Conservation (phyloP, 2,888 invertebrate genomes). For the Orthonychiurus folsomi region DNA sequence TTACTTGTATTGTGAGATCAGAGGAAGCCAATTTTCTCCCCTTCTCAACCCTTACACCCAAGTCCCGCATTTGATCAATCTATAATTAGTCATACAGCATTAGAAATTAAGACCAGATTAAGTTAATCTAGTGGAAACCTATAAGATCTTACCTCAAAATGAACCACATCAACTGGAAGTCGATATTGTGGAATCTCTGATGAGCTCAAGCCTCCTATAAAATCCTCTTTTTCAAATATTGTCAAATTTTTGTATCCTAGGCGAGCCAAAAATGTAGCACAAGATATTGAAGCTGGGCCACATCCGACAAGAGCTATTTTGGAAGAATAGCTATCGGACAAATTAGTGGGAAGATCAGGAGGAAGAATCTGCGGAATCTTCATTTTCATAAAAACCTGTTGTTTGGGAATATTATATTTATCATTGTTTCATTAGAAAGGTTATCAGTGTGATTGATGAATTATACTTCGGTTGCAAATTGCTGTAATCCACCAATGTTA, state of each 20-base stretch:
- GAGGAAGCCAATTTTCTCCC: constrained; percentile 60
- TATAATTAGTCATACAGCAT: no score
- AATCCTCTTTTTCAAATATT: constrained; percentile 80
- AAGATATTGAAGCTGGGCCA: constrained; percentile 92
- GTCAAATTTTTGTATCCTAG: constrained; percentile 85
- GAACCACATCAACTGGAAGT: constrained; percentile 80
- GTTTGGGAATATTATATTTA: background rate
- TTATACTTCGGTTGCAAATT: constrained; percentile 84
- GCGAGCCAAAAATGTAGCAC: constrained; percentile 88
- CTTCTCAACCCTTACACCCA: constrained; percentile 79
- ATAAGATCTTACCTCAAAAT: no score
- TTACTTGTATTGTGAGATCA: constrained; percentile 64
- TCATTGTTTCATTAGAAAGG: no score
- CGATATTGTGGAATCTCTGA: constrained; percentile 96
- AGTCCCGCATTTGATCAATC: constrained; percentile 76
- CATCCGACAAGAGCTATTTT: constrained; percentile 85
- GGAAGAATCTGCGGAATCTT: constrained; percentile 76
- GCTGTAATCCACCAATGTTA: constrained; percentile 96
- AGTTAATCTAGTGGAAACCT: no score
- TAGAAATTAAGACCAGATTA: no score
- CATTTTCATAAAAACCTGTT: constrained; percentile 86
- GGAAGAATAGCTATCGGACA: constrained; percentile 43
- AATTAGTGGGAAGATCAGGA: constrained; percentile 51
- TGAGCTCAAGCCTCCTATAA: constrained; percentile 85
- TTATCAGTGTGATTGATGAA: no score